These are phyloP conservation scores for Paracyprichromis sp. DNA, from an alignment of 2,113 vertebrate genomes.

Conservation along the genomic window DNA sequence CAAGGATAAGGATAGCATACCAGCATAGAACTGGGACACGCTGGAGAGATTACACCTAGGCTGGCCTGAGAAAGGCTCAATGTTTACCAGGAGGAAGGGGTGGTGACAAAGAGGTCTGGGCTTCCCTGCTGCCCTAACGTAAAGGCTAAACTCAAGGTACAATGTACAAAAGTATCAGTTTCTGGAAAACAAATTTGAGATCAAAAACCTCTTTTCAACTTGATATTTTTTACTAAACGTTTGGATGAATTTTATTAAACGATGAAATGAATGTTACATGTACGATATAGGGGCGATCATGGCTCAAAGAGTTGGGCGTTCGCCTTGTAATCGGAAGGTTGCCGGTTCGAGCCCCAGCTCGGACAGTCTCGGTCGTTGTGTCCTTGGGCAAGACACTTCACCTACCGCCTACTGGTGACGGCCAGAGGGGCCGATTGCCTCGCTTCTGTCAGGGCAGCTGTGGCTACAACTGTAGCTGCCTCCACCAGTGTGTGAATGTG, in stretches of 20 bases:
- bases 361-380: not conserved
- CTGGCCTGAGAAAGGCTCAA: not conserved
- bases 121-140: not conserved
- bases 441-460: not conserved
- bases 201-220: not conserved
- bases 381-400: fast-evolving
- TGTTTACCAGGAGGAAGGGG: not conserved
- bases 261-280: not conserved
- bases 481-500: not conserved
- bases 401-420: fast-evolving
- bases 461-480: not conserved
- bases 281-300: not conserved
- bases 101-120: not conserved
- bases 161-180: not conserved
- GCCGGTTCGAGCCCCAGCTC: fast-evolving
- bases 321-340: not conserved
- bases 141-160: not conserved
- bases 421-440: not conserved
- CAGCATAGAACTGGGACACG: not conserved
- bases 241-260: not conserved
- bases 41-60: not conserved
- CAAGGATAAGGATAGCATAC: not conserved
- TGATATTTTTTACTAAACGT: not conserved
- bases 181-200: not conserved
- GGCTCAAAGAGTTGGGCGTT: not conserved